Percentiles rank a stretch among this genome's conserved stretches.
Evolutionary conservation across 2,113 vertebrate species (phyloP).

Genomic region (Phoxinus phoxinus): DNA sequence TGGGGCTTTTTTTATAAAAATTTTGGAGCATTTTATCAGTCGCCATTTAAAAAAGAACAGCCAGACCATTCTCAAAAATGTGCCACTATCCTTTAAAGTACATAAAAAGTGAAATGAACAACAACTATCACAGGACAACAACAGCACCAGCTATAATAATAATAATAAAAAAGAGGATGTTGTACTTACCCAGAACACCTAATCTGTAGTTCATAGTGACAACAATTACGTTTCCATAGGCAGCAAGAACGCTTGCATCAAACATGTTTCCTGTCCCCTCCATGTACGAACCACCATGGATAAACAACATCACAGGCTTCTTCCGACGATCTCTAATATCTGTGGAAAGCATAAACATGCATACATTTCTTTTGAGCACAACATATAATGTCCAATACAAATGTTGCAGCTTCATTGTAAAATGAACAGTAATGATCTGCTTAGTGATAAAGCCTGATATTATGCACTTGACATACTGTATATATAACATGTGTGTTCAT

Average conservation of each 20-base stretch:
- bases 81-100: background rate
- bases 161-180: background rate
- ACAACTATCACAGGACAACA: background rate
- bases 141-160: background rate
- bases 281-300: conserved; percentile 93
- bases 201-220: conserved; percentile 94
- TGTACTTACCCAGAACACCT: conserved; percentile 88
- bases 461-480: background rate
- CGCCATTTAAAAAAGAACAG: background rate
- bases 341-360: conserved; percentile 60
- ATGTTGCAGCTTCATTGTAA: background rate
- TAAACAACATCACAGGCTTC: conserved; percentile 92
- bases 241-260: conserved; percentile 88
- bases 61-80: background rate
- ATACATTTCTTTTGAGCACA: background rate
- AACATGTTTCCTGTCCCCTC: conserved; percentile 94
- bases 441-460: background rate
- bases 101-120: background rate
- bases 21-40: background rate
- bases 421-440: background rate
- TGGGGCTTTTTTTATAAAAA: background rate
- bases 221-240: conserved; percentile 91
- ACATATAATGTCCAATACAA: background rate
- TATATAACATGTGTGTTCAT: background rate
- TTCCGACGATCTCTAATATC: conserved; percentile 91